Base-by-base conservation (phyloP, 2,797 vertebrate species). In the Smutsia gigantea region DNA sequence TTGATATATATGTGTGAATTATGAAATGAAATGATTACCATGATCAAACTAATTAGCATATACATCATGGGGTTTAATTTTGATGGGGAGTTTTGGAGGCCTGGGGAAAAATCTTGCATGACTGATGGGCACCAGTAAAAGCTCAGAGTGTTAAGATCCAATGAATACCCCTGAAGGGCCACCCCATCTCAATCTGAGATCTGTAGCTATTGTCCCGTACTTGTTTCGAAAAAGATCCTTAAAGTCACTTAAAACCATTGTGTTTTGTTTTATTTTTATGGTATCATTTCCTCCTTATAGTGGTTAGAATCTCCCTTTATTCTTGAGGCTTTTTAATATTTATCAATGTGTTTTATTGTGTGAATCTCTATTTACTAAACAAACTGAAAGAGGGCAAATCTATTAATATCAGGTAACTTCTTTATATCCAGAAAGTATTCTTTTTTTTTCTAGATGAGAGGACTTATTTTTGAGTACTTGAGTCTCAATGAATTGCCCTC, bases 221-320 rank as follows among this genome's bases (percentile, higher is more conserved):
- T 71, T 87, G 29, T 63, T 84, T 93, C 55, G 37, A 37, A 87
- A 82, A 87, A 74, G 13, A 79, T 31, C 6, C 27, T 61, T 46
- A 29, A 55, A 18, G 8, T 57, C 12, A 91, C 42, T 66, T 82
- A 61, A 63, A 19, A 75, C 31, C 42, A 49, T 27, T 27, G 13
- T 39, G 21, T 34, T 57, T 57, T 86, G 31, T 69, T 78, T 61
- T 71, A 25, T 51, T 74, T 42, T 27, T 23, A 55, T 29, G 23
- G 19, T 59, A 57, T 39, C 72, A 2, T 57, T 78, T 71, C 5
- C 10, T 34, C 51, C 19, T 59, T 55, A 57, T 2, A 42, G 42
- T 46, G 34, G 13, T 46, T 39, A 51, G 11, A 81, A 11, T 61
- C 74, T 93, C 42, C 49, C 9, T 90, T 89, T 68, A 74, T 34